phyloP scores from a whole-genome alignment of 2,113 vertebrate species.

The Tychaedon coryphoeus region DNA sequence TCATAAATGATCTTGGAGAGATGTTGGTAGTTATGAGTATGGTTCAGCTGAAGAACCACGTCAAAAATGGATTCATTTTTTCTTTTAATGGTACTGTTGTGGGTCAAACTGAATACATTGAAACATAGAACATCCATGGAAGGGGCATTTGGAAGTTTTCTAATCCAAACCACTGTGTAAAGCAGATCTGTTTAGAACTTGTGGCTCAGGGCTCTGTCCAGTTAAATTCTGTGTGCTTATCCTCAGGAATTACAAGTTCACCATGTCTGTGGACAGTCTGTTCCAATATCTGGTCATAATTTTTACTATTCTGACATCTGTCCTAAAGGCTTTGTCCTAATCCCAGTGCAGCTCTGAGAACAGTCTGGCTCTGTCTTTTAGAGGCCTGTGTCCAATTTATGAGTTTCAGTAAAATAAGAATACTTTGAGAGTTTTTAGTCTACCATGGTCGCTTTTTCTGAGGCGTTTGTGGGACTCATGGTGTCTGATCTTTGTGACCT shows the following conservation, averaged over 20 bases:
- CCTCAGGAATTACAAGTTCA: neutral
- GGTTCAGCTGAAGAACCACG: neutral
- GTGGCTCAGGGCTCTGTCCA: neutral
- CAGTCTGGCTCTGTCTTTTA: neutral
- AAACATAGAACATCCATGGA: neutral
- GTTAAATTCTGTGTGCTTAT: neutral
- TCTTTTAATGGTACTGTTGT: neutral
- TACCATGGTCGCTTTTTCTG: neutral
- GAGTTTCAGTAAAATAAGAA: neutral
- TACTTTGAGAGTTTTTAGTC: neutral
- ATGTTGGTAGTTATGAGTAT: neutral
- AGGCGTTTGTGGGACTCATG: neutral
- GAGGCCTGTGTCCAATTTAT: neutral
- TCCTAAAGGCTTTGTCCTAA: neutral
- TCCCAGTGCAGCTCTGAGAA: neutral
- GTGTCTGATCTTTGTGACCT: neutral
- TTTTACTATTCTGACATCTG: neutral
- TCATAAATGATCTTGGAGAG: neutral
- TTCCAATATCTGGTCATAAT: neutral
- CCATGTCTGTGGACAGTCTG: neutral
- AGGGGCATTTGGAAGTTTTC: neutral
- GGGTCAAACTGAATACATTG: neutral
- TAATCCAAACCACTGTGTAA: neutral
- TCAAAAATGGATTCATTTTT: neutral
- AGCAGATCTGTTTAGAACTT: neutral